Evolutionary conservation across 92 coral and sea anemone species (phyloP).

Genomic region (Porites cylindrica): DNA sequence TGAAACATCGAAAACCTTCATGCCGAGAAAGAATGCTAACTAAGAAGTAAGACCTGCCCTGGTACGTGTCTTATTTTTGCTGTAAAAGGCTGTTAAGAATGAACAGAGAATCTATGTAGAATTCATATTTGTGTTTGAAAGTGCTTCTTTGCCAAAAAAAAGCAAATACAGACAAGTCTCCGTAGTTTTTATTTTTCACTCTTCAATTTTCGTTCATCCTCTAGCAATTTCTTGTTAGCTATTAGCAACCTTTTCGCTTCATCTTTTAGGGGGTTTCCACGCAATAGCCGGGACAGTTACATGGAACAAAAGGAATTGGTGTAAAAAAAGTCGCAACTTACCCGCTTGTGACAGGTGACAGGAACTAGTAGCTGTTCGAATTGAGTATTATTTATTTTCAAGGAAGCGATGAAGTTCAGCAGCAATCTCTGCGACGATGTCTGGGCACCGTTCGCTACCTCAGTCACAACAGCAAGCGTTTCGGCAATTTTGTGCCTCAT

Average conservation of each 20-base stretch:
- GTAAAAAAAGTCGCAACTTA: background rate
- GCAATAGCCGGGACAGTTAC: background rate
- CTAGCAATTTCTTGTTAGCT: background rate
- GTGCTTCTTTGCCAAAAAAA: background rate
- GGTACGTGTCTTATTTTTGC: background rate
- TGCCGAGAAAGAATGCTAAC: background rate
- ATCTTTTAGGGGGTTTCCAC: background rate
- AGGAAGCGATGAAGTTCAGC: constrained; percentile 57
- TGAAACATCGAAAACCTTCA: background rate
- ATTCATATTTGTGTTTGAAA: too few species aligned
- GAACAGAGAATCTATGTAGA: background rate
- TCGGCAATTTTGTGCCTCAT: constrained; percentile 75
- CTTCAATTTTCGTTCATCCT: background rate
- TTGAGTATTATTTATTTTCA: background rate
- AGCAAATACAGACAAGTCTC: background rate
- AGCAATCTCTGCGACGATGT: constrained; percentile 64
- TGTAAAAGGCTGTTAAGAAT: background rate
- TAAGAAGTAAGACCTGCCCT: too few species aligned
- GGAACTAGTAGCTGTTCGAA: background rate
- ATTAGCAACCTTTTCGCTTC: background rate
- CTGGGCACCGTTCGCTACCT: constrained; percentile 78
- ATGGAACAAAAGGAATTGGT: background rate
- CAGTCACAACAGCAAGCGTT: constrained; percentile 70
- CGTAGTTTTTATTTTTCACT: background rate
- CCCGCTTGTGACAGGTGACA: background rate